Conservation (phyloP, 2,113 vertebrate genomes). For the cat (Felis catus) region DNA sequence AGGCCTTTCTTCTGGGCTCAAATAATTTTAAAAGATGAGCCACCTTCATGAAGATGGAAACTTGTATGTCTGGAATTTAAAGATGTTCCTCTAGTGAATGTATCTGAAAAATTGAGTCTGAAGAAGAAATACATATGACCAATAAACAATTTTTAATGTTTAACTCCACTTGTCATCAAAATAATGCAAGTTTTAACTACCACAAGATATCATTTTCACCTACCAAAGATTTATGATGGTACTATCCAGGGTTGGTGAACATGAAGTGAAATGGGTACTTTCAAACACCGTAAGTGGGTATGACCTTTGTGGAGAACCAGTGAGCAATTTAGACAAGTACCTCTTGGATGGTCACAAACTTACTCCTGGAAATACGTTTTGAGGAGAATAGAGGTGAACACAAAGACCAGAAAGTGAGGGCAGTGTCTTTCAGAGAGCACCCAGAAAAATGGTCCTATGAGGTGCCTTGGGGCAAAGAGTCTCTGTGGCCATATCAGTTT, state of each 20-base stretch:
- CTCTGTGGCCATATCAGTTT: neutral
- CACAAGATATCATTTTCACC: neutral
- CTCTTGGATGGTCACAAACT: neutral
- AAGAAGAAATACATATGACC: neutral
- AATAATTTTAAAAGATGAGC: conserved; percentile 30
- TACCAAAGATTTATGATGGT: neutral
- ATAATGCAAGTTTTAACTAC: neutral
- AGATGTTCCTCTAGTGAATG: neutral
- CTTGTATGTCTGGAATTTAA: neutral
- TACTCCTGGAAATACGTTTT: neutral
- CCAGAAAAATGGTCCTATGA: neutral
- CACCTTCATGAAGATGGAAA: conserved; percentile 21
- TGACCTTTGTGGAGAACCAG: neutral
- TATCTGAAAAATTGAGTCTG: neutral
- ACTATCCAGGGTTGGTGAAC: neutral
- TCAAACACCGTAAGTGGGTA: neutral
- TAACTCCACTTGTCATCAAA: neutral
- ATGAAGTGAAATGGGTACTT: neutral
- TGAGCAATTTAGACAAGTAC: neutral
- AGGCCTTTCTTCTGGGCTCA: conserved; percentile 26
- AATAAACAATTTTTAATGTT: neutral
- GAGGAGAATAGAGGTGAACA: neutral
- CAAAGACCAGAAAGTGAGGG: neutral
- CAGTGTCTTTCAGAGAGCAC: neutral
- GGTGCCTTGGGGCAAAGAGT: neutral